Evolutionary conservation across 2,888 invertebrate species (phyloP).

Genomic region (Leucozona laternaria): DNA sequence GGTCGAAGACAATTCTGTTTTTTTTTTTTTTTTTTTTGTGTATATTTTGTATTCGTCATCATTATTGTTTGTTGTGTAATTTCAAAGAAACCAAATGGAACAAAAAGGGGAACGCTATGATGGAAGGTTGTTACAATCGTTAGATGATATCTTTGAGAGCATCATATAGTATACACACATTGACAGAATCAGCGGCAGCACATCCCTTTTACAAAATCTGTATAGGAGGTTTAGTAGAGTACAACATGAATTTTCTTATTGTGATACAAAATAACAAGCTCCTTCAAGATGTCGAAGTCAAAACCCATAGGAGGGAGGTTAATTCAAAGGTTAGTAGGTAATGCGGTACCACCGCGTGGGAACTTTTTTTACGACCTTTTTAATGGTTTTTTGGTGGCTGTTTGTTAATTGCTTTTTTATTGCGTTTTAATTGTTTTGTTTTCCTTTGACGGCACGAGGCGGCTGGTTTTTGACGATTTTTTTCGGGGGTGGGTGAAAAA

Average conservation of each 20-base stretch:
- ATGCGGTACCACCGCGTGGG: too few species aligned
- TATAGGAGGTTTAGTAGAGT: not conserved
- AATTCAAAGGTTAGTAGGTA: too few species aligned
- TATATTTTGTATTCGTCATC: slow-evolving; percentile 36
- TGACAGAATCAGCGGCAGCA: not conserved
- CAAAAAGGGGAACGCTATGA: not conserved
- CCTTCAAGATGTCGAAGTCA: slow-evolving; percentile 54
- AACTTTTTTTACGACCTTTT: too few species aligned
- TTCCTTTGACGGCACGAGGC: too few species aligned
- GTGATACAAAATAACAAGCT: slow-evolving; percentile 34
- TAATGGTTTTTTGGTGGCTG: too few species aligned
- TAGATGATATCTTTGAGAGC: slow-evolving; percentile 30
- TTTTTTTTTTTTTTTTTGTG: slow-evolving; percentile 28
- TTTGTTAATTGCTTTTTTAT: too few species aligned
- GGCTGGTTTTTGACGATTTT: too few species aligned
- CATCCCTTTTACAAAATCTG: not conserved
- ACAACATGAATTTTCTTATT: slow-evolving; percentile 41
- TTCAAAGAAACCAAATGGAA: slow-evolving; percentile 34
- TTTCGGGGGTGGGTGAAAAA: too few species aligned
- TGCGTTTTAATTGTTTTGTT: too few species aligned
- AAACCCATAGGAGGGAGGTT: slow-evolving; percentile 14
- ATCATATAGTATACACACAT: not conserved
- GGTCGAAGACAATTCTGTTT: slow-evolving; percentile 38
- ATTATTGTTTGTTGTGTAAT: slow-evolving; percentile 63
- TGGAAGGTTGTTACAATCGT: slow-evolving; percentile 50